A percentile compares a stretch with the other conserved stretches of the same genome.
phyloP scores from a whole-genome alignment of 1,140 invertebrate genomes.

The Episyrphus balteatus region DNA sequence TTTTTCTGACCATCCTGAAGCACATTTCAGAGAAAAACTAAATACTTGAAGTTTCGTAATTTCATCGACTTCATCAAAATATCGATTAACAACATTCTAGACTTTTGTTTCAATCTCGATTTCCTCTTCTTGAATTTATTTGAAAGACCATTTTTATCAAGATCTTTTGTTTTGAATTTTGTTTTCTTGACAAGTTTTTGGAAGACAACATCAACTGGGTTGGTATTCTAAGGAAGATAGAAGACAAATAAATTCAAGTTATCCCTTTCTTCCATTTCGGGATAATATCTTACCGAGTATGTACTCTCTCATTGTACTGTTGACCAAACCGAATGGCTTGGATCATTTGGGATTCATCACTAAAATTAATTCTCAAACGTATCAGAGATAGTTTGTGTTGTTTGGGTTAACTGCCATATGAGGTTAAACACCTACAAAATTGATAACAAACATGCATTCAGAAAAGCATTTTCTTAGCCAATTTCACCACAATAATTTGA shows the following conservation, averaged over 20 bases:
- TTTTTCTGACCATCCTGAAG: constrained; percentile 23
- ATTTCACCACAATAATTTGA: no score
- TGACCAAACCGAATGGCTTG: constrained; percentile 67
- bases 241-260: no score
- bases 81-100: constrained; percentile 53
- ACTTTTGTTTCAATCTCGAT: constrained; percentile 35
- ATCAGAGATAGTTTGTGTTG: constrained; percentile 72
- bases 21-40: constrained; percentile 26
- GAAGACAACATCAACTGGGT: constrained; percentile 49
- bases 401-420: constrained; percentile 43
- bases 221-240: constrained; percentile 48
- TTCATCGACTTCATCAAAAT: constrained; percentile 40
- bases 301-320: constrained; percentile 38
- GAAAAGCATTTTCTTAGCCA: no score
- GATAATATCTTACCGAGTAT: no score
- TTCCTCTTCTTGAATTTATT: constrained; percentile 16
- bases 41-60: constrained; percentile 20
- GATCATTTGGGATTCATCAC: constrained; percentile 56
- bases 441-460: no score
- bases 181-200: constrained; percentile 29
- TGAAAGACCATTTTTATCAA: constrained; percentile 24
- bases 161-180: constrained; percentile 12
- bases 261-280: not conserved
- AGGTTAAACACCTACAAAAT: constrained; percentile 40
- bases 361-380: constrained; percentile 66